Base-by-base conservation (phyloP, 2,113 vertebrate species). In the Gorsachius goisagi region DNA sequence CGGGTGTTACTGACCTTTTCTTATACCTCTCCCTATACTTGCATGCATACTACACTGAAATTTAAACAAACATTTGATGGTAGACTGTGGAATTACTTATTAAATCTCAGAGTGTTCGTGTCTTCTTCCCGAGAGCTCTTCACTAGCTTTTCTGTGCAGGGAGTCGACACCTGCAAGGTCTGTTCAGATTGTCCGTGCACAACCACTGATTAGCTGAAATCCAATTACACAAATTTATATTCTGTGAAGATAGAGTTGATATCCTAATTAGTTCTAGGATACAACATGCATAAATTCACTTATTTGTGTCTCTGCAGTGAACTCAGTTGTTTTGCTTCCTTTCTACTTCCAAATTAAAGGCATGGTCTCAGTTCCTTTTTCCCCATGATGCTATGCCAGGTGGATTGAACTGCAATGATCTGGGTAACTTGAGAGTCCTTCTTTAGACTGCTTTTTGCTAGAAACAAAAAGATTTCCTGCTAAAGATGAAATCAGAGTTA, bases 101-200 rank as follows among this genome's bases (percentile, higher is more conserved):
- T 58, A 58, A 67, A 26, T 88, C 82, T 69, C 18, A 2, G 12
- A 20, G 33, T 39, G 47, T 63, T 59, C 28, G 23, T 44, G 22
- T 53, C 11, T 14, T 67, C 64, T 59, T 88, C 62, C 49, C 21
- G 33, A 39, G 74, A 28, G 62, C 39, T 72, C 53, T 60, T 81
- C 41, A 26, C 32, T 11, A 59, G 28, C 19, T 52, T 76, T 41
- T 85, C 56, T 39, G 16, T 30, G 33, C 32, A 4, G 11, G 6
- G 27, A 72, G 26, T 9, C 2, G 5, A n/a, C 32, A 24, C 30
- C 56, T 37, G 5, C 50, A 7, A 79, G 9, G 14, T n/a, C 63
- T 62, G 13, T 58, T 76, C 2, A 2, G n/a, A 15, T 9, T 45
- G 27, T 77, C 11, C 0, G 0, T 13, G 66, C 2, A 6, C 14